Percentiles rank a stretch among this genome's conserved stretches.
These are phyloP conservation scores for Dermochelys coriacea DNA, from an alignment of 2,797 vertebrate species.

Conservation along the genomic window DNA sequence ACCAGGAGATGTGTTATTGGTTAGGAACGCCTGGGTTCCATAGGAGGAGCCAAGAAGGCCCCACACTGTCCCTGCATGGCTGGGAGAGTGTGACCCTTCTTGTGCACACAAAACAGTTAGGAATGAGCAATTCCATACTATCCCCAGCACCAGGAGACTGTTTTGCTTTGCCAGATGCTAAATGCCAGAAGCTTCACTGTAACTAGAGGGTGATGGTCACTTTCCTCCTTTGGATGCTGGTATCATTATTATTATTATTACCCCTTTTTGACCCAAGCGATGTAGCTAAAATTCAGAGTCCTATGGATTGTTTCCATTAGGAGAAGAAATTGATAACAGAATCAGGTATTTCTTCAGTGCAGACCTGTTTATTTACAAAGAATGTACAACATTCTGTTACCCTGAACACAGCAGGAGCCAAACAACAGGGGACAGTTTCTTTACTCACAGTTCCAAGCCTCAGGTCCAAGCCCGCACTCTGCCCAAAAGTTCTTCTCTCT, in stretches of 20 bases:
- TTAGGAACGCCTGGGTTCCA: fast-evolving
- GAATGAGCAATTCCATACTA: background rate
- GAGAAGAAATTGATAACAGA: background rate
- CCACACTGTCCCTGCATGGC: fast-evolving
- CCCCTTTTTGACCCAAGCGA: background rate
- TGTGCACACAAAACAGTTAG: fast-evolving
- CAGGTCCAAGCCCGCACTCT: background rate
- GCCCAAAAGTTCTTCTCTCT: background rate
- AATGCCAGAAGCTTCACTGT: fast-evolving
- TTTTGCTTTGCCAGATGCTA: background rate
- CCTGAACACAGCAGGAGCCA: background rate
- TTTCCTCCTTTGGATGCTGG: fast-evolving
- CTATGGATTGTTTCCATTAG: background rate
- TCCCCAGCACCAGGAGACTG: background rate
- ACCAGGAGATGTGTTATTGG: background rate
- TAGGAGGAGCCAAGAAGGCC: background rate
- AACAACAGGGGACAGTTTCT: background rate
- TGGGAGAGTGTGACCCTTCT: background rate
- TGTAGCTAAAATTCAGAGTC: background rate
- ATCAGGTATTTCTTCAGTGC: background rate
- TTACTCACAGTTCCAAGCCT: background rate
- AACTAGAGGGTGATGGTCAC: fast-evolving
- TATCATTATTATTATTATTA: background rate
- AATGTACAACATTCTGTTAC: background rate
- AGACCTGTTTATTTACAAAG: background rate